Base-by-base conservation (phyloP, 1,140 invertebrate genomes). In the Saccostrea glomerata region DNA sequence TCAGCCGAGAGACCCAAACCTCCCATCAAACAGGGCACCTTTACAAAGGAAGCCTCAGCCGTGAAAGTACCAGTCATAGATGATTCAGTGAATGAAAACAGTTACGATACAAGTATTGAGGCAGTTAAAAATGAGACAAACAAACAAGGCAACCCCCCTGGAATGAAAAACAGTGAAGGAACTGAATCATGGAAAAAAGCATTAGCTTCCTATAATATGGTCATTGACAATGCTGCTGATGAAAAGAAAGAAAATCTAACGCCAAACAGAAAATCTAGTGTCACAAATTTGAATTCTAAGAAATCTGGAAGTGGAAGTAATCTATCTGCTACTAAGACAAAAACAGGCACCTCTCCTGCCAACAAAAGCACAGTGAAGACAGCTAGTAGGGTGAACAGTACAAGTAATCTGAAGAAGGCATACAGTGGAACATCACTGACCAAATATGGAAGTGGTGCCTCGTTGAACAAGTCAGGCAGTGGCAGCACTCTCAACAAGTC, bases 11-110 rank as follows among this genome's bases (percentile, higher is more conserved):
- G 91, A 73, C 91, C 92, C 55, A 93, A 90, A 86, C 92, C 93
- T 3, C 90, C 90, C 13, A 91, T 97, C 85, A 96, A 98, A 63
- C 97, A 98, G 94, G 97, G 97, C 36, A 98, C 98, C 0, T 98
- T 98, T 93, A 97, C 97, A 0, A 98, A 98, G 94, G 97, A 98
- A 82, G 83, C 91, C 0, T 87, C 92, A 13, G 55, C 86, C n/a
- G 87, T 89, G 58, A 88, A 63, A 73, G 88, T 90, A 30, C 90
- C 92, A 30, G 86, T 90, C 2, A 92, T 91, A 88, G 40, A 89
- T 82, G 85, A 90, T 17, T 30, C 20, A 11, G 40, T 83, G 40
- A 70, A 83, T 82, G 23, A 84, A 17, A 73, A 54, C 40, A 20
- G 82, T n/a, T 23, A 63, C 84, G 30, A 85, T 82, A 13, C 90